Percentiles rank a stretch among this genome's conserved stretches.
Evolutionary conservation across 2,797 vertebrate genomes (phyloP).

Genomic region (Phrynocephalus vlangalii): DNA sequence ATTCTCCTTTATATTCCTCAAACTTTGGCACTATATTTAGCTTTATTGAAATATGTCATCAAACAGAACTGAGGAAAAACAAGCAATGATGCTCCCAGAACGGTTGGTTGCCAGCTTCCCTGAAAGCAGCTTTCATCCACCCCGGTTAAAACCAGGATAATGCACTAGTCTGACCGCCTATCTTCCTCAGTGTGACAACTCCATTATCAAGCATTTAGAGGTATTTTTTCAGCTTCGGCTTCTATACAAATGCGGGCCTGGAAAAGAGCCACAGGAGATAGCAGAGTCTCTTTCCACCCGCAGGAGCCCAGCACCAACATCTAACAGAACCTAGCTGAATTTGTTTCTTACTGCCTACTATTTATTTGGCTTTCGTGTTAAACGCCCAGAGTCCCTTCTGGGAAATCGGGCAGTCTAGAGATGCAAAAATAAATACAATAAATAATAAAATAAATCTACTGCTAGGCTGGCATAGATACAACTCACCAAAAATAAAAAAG

Average conservation of each 20-base stretch:
- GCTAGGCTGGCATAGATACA: constrained; percentile 9
- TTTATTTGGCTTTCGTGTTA: no score
- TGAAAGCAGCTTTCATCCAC: constrained; percentile 11
- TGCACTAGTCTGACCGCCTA: constrained; percentile 17
- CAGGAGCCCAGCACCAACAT: constrained; percentile 7
- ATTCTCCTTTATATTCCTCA: constrained; percentile 28
- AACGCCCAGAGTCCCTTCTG: no score
- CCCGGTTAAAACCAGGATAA: constrained; percentile 25
- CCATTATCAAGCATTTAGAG: background rate
- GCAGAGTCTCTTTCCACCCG: constrained; percentile 37
- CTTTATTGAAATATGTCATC: constrained; percentile 27
- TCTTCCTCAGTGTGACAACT: constrained; percentile 39
- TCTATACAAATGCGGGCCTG: constrained; percentile 23
- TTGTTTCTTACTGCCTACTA: no score
- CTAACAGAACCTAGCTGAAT: background rate
- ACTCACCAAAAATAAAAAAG: background rate
- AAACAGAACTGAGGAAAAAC: background rate
- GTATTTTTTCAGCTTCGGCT: constrained; percentile 22
- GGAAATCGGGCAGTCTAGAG: no score
- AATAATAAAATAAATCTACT: background rate
- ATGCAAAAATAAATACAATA: no score
- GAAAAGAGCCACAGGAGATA: constrained; percentile 27
- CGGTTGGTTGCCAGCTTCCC: background rate
- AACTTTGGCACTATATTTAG: background rate
- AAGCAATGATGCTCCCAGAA: constrained; percentile 22